Conservation (phyloP, 2,888 invertebrate species). For the Isotomurus palustris region DNA sequence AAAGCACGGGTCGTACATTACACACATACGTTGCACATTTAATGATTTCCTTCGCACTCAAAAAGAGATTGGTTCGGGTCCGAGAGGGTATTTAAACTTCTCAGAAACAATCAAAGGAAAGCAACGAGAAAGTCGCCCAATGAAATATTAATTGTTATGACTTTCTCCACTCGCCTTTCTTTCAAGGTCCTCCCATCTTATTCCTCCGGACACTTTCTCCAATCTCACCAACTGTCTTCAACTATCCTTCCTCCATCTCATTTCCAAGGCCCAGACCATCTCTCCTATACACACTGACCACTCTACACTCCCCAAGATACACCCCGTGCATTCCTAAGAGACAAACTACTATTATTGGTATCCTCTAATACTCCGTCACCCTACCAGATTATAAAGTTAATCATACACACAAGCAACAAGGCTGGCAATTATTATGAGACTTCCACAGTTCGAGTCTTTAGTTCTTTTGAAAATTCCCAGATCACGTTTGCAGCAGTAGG, state of each 20-base stretch:
- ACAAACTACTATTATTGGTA: too few relatives aligned
- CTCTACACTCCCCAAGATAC: neutral
- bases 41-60: constrained; percentile 30
- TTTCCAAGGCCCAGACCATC: neutral
- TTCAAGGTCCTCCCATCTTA: constrained; percentile 6
- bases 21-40: constrained; percentile 39
- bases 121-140: constrained; percentile 2
- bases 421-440: too few relatives aligned
- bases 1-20: constrained; percentile 30
- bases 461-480: too few relatives aligned
- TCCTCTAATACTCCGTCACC: too few relatives aligned
- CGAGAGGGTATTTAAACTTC: too few relatives aligned
- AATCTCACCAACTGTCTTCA: neutral
- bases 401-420: too few relatives aligned
- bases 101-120: constrained; percentile 4
- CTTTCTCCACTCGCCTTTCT: constrained; percentile 8
- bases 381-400: too few relatives aligned
- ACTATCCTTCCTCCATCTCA: neutral
- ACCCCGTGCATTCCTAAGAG: neutral
- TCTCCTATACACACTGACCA: neutral
- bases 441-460: too few relatives aligned
- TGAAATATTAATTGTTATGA: constrained; percentile 37
- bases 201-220: neutral
- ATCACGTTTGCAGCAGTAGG: too few relatives aligned
- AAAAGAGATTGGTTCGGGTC: neutral